A percentile compares a stretch with the other conserved stretches of the same genome.
These are phyloP conservation scores for Strix uralensis DNA, from an alignment of 2,113 vertebrate species.

Conservation along the genomic window DNA sequence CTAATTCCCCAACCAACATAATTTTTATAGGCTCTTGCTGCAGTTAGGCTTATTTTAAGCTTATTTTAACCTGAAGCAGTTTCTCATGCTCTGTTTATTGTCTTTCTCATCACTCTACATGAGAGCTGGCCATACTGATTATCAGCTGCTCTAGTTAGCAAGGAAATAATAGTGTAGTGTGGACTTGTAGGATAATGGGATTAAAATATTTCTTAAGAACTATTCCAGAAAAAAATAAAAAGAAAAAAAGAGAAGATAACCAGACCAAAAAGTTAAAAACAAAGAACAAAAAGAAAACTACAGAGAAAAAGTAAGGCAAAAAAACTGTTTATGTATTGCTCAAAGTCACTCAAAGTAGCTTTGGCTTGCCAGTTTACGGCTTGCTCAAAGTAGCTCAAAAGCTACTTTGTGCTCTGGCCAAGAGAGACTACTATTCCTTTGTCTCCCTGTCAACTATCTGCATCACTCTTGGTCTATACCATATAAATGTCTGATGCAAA, in stretches of 20 bases:
- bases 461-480: not conserved
- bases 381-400: not conserved
- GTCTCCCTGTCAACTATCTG: not conserved
- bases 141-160: not conserved
- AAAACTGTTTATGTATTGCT: not conserved
- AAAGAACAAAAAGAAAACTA: not conserved
- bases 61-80: not conserved
- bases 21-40: not conserved
- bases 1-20: not conserved
- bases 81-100: not conserved
- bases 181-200: not conserved
- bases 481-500: not conserved
- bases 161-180: not conserved
- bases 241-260: not conserved
- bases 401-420: not conserved
- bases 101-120: not conserved
- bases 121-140: not conserved
- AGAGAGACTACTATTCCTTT: not conserved
- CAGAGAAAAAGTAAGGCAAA: not conserved
- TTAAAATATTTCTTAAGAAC: not conserved
- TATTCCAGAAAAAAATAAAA: not conserved
- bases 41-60: not conserved
- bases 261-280: not conserved
- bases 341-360: not conserved
- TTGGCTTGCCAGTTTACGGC: not conserved